A percentile compares a stretch with the other conserved stretches of the same genome.
Conservation (phyloP, 2,113 vertebrate genomes). For the Tonatia bakeri region DNA sequence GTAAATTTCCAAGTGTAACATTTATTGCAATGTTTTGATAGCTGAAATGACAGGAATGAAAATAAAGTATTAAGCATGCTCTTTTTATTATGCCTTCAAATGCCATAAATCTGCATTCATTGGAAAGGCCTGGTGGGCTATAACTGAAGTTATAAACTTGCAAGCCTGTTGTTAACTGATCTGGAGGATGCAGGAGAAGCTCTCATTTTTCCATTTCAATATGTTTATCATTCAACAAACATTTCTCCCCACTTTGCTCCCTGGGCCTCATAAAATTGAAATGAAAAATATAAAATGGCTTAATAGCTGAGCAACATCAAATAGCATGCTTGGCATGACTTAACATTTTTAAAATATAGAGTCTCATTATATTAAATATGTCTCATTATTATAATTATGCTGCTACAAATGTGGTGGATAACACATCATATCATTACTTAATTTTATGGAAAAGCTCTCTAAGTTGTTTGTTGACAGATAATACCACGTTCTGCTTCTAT, state of each 20-base stretch:
- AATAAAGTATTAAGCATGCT: slow-evolving; percentile 39
- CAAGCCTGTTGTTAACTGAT: neutral
- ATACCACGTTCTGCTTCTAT: slow-evolving; percentile 48
- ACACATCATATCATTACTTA: slow-evolving; percentile 65
- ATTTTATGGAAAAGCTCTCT: slow-evolving; percentile 64
- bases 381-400: slow-evolving; percentile 67
- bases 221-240: slow-evolving; percentile 57
- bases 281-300: slow-evolving; percentile 53
- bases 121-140: neutral
- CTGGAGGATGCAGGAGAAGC: slow-evolving; percentile 7
- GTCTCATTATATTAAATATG: slow-evolving; percentile 66
- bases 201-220: slow-evolving; percentile 46
- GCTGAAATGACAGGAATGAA: neutral
- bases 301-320: slow-evolving; percentile 41
- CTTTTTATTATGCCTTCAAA: slow-evolving; percentile 28
- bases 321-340: slow-evolving; percentile 28
- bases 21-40: slow-evolving; percentile 15
- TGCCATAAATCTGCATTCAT: neutral
- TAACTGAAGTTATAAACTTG: slow-evolving; percentile 13
- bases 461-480: slow-evolving; percentile 65
- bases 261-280: slow-evolving; percentile 44
- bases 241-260: slow-evolving; percentile 32
- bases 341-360: slow-evolving; percentile 49
- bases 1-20: slow-evolving; percentile 15
- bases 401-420: slow-evolving; percentile 40